Percentiles rank a stretch among this genome's conserved stretches.
phyloP scores from a whole-genome alignment of 1,140 invertebrate species.

The Vanessa tameamea region DNA sequence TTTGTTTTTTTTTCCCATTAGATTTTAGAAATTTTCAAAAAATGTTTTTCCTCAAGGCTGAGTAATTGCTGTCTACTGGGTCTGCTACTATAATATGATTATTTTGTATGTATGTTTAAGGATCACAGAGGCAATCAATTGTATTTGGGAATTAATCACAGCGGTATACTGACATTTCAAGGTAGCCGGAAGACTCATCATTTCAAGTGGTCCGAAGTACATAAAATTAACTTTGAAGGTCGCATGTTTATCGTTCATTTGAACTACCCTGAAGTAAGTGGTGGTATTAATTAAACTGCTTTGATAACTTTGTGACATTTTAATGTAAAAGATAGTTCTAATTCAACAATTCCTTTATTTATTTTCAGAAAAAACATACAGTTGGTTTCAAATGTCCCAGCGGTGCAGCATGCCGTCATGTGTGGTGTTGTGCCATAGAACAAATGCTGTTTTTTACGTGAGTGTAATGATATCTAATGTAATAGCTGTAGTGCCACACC shows the following conservation, averaged over 20 bases:
- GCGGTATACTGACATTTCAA: slow-evolving; percentile 96
- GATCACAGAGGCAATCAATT: slow-evolving; percentile 94
- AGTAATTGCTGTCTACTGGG: too few species aligned
- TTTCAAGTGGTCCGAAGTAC: slow-evolving; percentile 97
- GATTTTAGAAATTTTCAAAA: too few species aligned
- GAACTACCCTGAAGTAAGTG: slow-evolving; percentile 84
- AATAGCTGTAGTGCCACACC: too few species aligned
- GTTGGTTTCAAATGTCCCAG: slow-evolving; percentile 97
- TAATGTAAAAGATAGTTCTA: not conserved
- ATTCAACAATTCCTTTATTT: slow-evolving; percentile 30
- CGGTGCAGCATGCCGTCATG: slow-evolving; percentile 93
- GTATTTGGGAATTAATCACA: slow-evolving; percentile 97
- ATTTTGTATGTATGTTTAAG: slow-evolving; percentile 73
- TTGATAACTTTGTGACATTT: too few species aligned
- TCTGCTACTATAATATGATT: too few species aligned
- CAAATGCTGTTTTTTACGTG: slow-evolving; percentile 99
- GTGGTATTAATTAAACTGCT: not conserved
- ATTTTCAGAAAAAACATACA: slow-evolving; percentile 95
- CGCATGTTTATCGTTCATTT: slow-evolving; percentile 98
- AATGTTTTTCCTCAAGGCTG: too few species aligned
- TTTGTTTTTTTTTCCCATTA: too few species aligned
- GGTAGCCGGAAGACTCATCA: slow-evolving; percentile 95
- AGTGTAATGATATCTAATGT: not conserved
- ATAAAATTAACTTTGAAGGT: slow-evolving; percentile 98
- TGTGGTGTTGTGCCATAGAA: slow-evolving; percentile 98